phyloP scores from a whole-genome alignment of 2,888 invertebrate species.

The Eristalinus aeneus region DNA sequence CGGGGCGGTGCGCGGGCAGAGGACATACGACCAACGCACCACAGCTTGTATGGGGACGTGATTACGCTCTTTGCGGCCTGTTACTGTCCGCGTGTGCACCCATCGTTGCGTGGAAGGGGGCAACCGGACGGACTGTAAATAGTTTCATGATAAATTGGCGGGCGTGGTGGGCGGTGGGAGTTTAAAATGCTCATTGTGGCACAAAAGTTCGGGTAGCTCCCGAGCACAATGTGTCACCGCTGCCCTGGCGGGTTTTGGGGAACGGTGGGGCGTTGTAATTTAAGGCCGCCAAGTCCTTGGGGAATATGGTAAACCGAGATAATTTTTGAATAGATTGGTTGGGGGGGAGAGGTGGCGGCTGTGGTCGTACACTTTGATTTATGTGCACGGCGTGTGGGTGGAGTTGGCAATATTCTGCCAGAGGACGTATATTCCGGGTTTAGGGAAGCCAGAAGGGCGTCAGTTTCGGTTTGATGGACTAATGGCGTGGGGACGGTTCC shows the following conservation, averaged over 20 bases:
- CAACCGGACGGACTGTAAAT: conserved; percentile 25
- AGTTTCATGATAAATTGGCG: conserved; percentile 40
- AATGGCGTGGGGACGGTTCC: neutral
- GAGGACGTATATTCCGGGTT: neutral
- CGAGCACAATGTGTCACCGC: neutral
- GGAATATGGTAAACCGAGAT: neutral
- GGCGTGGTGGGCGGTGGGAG: neutral
- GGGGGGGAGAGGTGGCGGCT: neutral
- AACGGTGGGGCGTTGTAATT: neutral
- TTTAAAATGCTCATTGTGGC: conserved; percentile 19
- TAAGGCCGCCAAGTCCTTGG: neutral
- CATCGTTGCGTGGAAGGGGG: neutral
- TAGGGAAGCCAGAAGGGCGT: neutral
- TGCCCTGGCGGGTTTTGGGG: too few relatives aligned
- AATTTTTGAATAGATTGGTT: neutral
- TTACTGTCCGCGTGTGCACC: neutral
- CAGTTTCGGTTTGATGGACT: neutral
- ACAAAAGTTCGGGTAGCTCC: neutral
- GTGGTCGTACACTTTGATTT: conserved; percentile 10
- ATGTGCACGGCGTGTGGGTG: conserved; percentile 1
- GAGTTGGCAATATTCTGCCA: neutral
- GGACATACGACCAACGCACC: too few relatives aligned
- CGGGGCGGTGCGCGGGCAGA: too few relatives aligned
- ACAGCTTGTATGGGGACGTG: too few relatives aligned
- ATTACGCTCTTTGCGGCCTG: neutral